Percentiles rank a stretch among this genome's conserved stretches.
phyloP scores from a whole-genome alignment of 2,797 vertebrate genomes.

The Jordanella pulchra region DNA sequence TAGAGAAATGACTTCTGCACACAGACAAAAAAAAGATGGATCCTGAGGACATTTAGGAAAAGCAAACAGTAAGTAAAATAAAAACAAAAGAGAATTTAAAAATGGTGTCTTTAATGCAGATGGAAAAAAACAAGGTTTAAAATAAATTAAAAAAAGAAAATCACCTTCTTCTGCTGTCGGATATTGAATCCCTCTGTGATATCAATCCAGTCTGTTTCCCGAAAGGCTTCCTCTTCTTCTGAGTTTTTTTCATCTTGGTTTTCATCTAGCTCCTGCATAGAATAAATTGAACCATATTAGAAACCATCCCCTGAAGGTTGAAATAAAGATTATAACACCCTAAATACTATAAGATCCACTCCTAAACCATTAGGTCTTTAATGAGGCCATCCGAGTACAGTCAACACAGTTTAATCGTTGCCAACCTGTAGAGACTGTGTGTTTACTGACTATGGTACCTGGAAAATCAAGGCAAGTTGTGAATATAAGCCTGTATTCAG shows the following conservation, averaged over 20 bases:
- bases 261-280: constrained; percentile 82
- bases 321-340: no score
- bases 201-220: constrained; percentile 91
- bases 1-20: not conserved
- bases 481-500: not conserved
- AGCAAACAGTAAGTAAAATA: not conserved
- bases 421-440: not conserved
- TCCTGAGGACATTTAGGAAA: not conserved
- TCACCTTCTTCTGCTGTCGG: constrained; percentile 81
- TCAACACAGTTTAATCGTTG: not conserved
- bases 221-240: constrained; percentile 83
- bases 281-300: constrained; percentile 22
- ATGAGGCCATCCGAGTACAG: not conserved
- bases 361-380: not conserved
- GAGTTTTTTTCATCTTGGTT: constrained; percentile 76
- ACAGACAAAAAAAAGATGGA: not conserved
- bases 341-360: not conserved
- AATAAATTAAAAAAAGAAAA: not conserved
- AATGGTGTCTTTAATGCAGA: not conserved
- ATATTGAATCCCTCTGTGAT: constrained; percentile 84
- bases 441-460: not conserved
- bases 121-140: not conserved
- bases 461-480: not conserved
- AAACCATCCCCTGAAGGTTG: not conserved
- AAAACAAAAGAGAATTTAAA: no score